phyloP scores from a whole-genome alignment of 2,888 invertebrate genomes.

The Drosophila pseudotakahashii region DNA sequence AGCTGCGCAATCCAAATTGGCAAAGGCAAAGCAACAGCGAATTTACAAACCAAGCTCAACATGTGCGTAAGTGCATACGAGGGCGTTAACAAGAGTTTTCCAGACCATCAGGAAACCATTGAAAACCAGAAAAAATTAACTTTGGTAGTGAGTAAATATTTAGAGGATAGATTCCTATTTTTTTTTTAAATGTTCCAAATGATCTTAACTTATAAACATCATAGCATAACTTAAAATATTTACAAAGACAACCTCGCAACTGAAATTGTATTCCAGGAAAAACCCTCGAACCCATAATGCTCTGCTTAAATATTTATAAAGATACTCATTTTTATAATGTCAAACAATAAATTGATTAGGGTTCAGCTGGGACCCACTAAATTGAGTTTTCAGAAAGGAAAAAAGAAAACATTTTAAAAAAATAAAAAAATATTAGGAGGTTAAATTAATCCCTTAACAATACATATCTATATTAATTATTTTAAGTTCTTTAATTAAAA shows the following conservation, averaged over 20 bases:
- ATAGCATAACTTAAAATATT: neutral
- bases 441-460: too few species aligned
- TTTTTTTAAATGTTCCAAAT: too few species aligned
- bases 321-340: neutral
- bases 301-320: constrained; percentile 29
- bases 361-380: neutral
- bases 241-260: neutral
- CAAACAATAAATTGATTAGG: constrained; percentile 33
- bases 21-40: neutral
- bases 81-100: constrained; percentile 10
- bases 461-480: too few species aligned
- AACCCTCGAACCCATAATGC: constrained; percentile 10
- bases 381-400: neutral
- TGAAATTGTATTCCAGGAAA: neutral
- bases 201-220: too few species aligned
- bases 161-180: too few species aligned
- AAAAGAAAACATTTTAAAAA: neutral
- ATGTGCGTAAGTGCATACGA: constrained; percentile 9
- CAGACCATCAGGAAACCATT: neutral
- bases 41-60: constrained; percentile 12
- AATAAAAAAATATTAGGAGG: too few species aligned
- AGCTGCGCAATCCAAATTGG: constrained; percentile 37
- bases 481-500: neutral
- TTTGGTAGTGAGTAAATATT: too few species aligned
- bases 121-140: neutral